Conservation (phyloP, 2,888 invertebrate species). For the Craniophora ligustri region DNA sequence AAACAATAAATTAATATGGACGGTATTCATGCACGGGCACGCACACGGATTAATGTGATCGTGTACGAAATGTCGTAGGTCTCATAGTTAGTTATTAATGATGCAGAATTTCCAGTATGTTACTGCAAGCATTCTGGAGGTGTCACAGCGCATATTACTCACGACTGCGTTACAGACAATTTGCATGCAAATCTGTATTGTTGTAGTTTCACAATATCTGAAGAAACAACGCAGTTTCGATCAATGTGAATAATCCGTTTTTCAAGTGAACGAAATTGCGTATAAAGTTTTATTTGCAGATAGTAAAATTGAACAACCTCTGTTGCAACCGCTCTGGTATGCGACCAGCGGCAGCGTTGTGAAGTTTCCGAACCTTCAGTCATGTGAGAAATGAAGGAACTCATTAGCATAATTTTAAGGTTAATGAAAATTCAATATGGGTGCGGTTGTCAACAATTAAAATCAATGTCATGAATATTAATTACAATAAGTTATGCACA, state of each 20-base stretch:
- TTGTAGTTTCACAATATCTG: slow-evolving; percentile 67
- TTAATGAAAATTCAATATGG: slow-evolving; percentile 22
- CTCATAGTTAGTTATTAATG: slow-evolving; percentile 56
- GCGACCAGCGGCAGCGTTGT: slow-evolving; percentile 1
- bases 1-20: slow-evolving; percentile 55
- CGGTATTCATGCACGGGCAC: slow-evolving; percentile 41
- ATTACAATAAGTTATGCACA: slow-evolving; percentile 32
- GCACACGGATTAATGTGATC: slow-evolving; percentile 43
- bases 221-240: slow-evolving; percentile 58
- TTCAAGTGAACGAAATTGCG: slow-evolving; percentile 36
- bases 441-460: slow-evolving; percentile 34
- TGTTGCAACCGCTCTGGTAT: slow-evolving; percentile 10
- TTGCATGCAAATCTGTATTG: slow-evolving; percentile 74
- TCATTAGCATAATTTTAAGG: slow-evolving; percentile 30
- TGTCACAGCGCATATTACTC: slow-evolving; percentile 60
- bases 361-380: slow-evolving; percentile 30
- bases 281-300: slow-evolving; percentile 22
- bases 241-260: slow-evolving; percentile 58
- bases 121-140: slow-evolving; percentile 52
- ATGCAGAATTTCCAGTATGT: slow-evolving; percentile 51
- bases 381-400: slow-evolving; percentile 29
- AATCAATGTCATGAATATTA: slow-evolving; percentile 42
- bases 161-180: slow-evolving; percentile 60
- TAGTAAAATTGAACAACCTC: slow-evolving; percentile 15
- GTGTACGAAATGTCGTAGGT: slow-evolving; percentile 43